Evolutionary conservation across 1,140 invertebrate genomes (phyloP).

Genomic region (Oppia nitens): DNA sequence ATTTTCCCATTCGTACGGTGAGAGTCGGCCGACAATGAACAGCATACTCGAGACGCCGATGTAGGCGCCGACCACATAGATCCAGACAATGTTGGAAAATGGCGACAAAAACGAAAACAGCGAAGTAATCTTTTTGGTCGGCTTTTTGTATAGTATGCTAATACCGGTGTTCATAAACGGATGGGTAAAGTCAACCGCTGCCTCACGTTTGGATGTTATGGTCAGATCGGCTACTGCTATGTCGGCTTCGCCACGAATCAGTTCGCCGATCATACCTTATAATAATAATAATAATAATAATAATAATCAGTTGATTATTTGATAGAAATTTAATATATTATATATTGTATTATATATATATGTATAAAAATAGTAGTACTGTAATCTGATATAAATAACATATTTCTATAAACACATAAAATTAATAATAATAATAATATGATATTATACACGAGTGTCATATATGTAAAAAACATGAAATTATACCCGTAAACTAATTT

Average conservation of each 20-base stretch:
- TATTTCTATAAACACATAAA: too few species aligned
- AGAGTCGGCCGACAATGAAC: slow-evolving; percentile 78
- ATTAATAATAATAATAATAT: too few species aligned
- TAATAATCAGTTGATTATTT: not conserved
- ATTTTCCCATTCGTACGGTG: slow-evolving; percentile 70
- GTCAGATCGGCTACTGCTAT: slow-evolving; percentile 81
- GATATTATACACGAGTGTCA: too few species aligned
- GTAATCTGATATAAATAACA: too few species aligned
- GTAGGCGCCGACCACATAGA: slow-evolving; percentile 86
- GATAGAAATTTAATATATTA: slow-evolving; percentile 42
- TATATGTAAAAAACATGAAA: too few species aligned
- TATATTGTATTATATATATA: too few species aligned
- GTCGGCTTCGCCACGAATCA: slow-evolving; percentile 44
- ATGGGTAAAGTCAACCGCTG: slow-evolving; percentile 85
- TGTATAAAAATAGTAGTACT: too few species aligned
- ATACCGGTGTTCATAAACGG: slow-evolving; percentile 83
- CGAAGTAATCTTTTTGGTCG: slow-evolving; percentile 66
- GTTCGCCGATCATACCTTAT: slow-evolving; percentile 27
- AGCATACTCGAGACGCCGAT: slow-evolving; percentile 75
- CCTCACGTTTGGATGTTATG: slow-evolving; percentile 73
- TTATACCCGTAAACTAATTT: too few species aligned
- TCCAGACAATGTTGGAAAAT: slow-evolving; percentile 82
- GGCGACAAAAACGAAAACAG: slow-evolving; percentile 87
- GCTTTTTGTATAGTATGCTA: slow-evolving; percentile 36
- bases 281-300: not conserved